These are phyloP conservation scores for Melanostoma mellinum DNA, from an alignment of 2,888 invertebrate species.

Conservation along the genomic window DNA sequence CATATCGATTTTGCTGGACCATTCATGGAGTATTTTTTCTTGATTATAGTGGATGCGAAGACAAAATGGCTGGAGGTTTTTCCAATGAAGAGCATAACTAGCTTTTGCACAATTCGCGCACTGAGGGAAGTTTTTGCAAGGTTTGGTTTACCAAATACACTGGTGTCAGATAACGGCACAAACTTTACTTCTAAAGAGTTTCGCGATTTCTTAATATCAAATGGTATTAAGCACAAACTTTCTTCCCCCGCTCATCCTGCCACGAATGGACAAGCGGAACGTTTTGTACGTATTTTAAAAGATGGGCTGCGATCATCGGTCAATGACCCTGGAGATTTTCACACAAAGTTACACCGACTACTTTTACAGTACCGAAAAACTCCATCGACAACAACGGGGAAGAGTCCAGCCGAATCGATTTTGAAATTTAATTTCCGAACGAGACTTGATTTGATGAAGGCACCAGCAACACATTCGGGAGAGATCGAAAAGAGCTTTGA, in stretches of 20 bases:
- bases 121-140: too few species aligned
- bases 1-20: background rate
- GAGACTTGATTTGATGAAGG: background rate
- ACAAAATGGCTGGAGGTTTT: background rate
- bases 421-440: too few species aligned
- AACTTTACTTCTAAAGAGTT: too few species aligned
- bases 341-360: background rate
- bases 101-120: background rate
- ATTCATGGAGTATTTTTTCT: background rate
- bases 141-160: too few species aligned
- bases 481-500: background rate
- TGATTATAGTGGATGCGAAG: too few species aligned
- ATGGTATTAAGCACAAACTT: background rate
- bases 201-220: too few species aligned
- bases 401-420: too few species aligned
- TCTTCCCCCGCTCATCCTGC: background rate
- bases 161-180: too few species aligned
- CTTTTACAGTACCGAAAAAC: constrained; percentile 2
- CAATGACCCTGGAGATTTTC: background rate
- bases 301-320: too few species aligned
- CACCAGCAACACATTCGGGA: background rate
- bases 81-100: background rate
- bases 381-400: background rate
- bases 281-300: too few species aligned
- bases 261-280: too few species aligned